Conservation (phyloP, 2,797 vertebrate species). For the Taenioides sp. region DNA sequence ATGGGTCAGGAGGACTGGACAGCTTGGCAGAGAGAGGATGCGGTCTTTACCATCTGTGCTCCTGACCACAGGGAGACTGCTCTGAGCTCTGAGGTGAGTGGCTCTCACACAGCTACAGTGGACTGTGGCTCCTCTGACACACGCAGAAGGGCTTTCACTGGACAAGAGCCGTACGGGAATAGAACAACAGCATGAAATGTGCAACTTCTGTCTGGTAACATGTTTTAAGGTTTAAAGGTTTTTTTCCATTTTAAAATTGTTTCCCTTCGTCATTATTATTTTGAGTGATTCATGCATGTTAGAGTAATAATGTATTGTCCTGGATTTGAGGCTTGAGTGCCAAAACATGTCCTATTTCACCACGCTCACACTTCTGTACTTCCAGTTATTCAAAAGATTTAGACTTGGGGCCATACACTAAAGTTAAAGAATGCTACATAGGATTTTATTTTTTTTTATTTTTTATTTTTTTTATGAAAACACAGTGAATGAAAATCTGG, state of each 20-base stretch:
- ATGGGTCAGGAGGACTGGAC: constrained; percentile 19
- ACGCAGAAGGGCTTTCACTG: constrained; percentile 58
- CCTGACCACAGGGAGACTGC: constrained; percentile 48
- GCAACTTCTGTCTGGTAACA: background rate
- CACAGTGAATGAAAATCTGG: no score
- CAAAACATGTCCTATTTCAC: background rate
- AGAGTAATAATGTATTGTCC: no score
- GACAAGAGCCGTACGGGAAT: constrained; percentile 58
- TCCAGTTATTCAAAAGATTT: background rate
- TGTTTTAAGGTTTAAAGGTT: background rate
- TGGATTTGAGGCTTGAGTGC: no score
- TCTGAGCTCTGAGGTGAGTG: constrained; percentile 61
- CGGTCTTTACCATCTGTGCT: constrained; percentile 55
- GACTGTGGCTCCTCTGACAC: constrained; percentile 65
- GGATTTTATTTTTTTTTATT: no score
- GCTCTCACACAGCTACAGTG: constrained; percentile 65
- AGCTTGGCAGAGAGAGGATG: constrained; percentile 26
- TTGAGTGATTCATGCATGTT: no score
- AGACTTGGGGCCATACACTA: background rate
- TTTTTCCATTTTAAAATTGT: no score
- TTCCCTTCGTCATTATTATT: no score
- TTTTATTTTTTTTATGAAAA: no score
- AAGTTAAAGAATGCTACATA: no score
- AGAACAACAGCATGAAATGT: constrained; percentile 19
- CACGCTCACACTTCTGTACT: background rate